Base-by-base conservation (phyloP, 2,888 invertebrate species). In the Capitulum mitella region DNA sequence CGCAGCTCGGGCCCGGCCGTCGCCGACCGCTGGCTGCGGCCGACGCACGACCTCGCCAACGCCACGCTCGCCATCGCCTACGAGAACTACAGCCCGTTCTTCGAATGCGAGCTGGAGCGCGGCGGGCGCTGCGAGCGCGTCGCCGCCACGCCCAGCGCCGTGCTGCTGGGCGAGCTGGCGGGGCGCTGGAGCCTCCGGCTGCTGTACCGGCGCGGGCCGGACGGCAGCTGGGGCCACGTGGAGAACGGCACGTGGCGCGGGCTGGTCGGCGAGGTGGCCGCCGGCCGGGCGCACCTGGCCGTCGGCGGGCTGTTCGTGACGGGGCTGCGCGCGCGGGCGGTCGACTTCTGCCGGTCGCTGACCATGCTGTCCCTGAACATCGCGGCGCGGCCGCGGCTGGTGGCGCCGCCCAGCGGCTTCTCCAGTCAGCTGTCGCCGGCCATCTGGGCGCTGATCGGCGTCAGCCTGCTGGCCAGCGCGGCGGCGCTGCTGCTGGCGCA, bases 201-300 rank as follows among this genome's bases (percentile, higher is more conserved):
- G 61, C 32, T 14, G n/a, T 61, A 32, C 61, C 5, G 16, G n/a
- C 61, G 61, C 26, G 48, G 77, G 16, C 77, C 78, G 5, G 80
- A 78, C 80, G 29, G 46, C 19, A 58, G 70, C 37, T 80, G 70
- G 29, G 78, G 80, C 2, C 32, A 77, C 40, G 26, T 70, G 19
- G 74, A 75, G 29, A 48, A 77, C 76, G 79, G 79, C 14, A 46
- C 61, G 29, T 79, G 79, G 79, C 61, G 75, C 12, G 79, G 79
- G 22, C 34, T 78, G 76, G 78, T 80, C 22, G 79, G 79, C 19
- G 79, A 80, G 64, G 22, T 79, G 51, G 77, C 78, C 51, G 61
- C 64, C 5, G 79, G 78, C 5, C 78, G 78, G 8, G 80, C 76
- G 12, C 78, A 80, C 43, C 26, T 80, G 2, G 78, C 76, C 26